Conservation (phyloP, 2,113 vertebrate species). For the Vulpes vulpes region DNA sequence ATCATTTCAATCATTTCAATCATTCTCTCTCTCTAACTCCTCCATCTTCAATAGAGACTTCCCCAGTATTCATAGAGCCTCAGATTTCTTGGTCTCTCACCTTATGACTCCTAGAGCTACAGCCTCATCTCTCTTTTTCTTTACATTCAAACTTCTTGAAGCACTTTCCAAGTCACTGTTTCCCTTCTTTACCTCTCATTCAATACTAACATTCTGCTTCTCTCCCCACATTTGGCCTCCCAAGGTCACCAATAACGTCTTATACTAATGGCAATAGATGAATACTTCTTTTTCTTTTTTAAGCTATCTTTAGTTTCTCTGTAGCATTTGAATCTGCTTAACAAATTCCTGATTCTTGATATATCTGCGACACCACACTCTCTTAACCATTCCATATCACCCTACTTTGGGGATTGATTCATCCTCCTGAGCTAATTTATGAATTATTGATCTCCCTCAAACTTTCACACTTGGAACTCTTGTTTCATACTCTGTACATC, state of each 20-base stretch:
- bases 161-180: background rate
- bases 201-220: background rate
- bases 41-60: background rate
- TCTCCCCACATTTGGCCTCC: background rate
- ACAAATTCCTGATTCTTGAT: background rate
- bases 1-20: too few species aligned
- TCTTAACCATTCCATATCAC: background rate
- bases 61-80: background rate
- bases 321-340: background rate
- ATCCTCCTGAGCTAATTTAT: background rate
- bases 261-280: background rate
- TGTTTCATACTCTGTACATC: background rate
- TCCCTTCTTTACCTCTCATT: background rate
- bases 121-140: background rate
- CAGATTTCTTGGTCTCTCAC: too few species aligned
- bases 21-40: background rate
- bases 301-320: background rate
- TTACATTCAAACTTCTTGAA: background rate
- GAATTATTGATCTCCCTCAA: background rate
- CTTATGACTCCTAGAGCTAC: background rate
- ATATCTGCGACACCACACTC: background rate
- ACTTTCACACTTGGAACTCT: background rate
- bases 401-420: background rate
- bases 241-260: background rate
- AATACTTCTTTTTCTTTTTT: background rate